Evolutionary conservation across 2,888 invertebrate genomes (phyloP).

Genomic region (Scaptomyza reducta): DNA sequence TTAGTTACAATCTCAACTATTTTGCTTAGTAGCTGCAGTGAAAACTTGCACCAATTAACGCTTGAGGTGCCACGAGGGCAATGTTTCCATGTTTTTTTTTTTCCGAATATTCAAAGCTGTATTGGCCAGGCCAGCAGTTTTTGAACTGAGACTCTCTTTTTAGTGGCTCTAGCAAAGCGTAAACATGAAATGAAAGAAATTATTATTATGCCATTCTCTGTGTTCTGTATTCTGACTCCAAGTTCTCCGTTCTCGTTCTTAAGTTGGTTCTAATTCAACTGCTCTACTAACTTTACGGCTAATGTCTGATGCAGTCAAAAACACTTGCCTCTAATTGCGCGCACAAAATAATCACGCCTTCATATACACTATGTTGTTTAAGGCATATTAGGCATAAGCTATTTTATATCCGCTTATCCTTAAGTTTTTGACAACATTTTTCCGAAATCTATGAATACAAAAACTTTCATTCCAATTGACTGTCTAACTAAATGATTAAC

Average conservation of each 20-base stretch:
- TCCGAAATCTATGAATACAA: too few relatives aligned
- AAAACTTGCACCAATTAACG: conserved; percentile 77
- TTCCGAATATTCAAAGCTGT: conserved; percentile 37
- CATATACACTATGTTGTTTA: conserved; percentile 9
- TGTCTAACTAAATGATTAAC: too few relatives aligned
- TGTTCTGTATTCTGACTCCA: conserved; percentile 32
- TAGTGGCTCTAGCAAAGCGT: conserved; percentile 64
- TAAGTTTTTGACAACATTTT: too few relatives aligned
- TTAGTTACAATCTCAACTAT: conserved; percentile 5
- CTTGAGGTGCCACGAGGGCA: conserved; percentile 46
- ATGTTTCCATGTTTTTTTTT: conserved; percentile 2
- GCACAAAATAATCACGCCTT: conserved; percentile 18
- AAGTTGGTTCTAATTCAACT: conserved; percentile 60
- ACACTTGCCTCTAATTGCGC: conserved; percentile 52
- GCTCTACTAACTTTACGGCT: conserved; percentile 60
- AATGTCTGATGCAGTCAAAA: conserved; percentile 22
- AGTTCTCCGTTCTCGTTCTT: conserved; percentile 5
- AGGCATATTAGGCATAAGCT: conserved; percentile 1
- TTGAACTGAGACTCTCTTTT: conserved; percentile 49
- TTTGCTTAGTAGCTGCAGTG: conserved; percentile 48
- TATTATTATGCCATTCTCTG: conserved; percentile 36
- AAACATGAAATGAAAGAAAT: conserved; percentile 33
- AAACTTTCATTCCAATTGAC: too few relatives aligned
- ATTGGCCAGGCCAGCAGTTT: conserved; percentile 47
- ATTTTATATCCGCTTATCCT: neutral